Conservation (phyloP, 2,797 vertebrate species). For the Danio albolineatus region DNA sequence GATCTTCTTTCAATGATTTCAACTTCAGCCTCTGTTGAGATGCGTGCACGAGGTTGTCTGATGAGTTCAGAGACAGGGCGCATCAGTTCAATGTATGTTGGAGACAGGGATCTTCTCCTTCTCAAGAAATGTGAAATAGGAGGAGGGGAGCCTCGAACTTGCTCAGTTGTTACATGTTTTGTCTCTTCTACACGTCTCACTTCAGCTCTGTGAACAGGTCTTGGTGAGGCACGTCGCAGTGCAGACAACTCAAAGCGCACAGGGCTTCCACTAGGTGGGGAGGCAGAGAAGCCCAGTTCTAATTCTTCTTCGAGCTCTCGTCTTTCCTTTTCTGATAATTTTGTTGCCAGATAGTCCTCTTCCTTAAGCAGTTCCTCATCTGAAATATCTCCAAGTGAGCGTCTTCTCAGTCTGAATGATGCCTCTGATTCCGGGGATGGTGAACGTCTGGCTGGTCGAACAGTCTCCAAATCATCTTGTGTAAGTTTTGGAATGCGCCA, state of each 20-base stretch:
- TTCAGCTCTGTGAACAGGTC: slow-evolving; percentile 59
- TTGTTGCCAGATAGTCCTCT: slow-evolving; percentile 91
- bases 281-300: slow-evolving; percentile 96
- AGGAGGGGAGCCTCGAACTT: slow-evolving; percentile 75
- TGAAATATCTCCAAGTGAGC: slow-evolving; percentile 92
- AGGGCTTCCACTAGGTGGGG: slow-evolving; percentile 90
- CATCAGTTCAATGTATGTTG: slow-evolving; percentile 98
- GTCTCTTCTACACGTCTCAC: slow-evolving; percentile 77
- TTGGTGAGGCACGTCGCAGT: slow-evolving; percentile 74
- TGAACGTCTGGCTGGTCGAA: slow-evolving; percentile 90
- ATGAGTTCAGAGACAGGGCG: slow-evolving; percentile 96
- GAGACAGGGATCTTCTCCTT: slow-evolving; percentile 93
- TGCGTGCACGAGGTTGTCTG: slow-evolving; percentile 75
- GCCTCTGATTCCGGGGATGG: slow-evolving; percentile 91
- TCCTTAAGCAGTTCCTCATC: slow-evolving; percentile 91
- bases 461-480: slow-evolving; percentile 94
- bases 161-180: slow-evolving; percentile 79
- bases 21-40: slow-evolving; percentile 75
- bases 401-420: slow-evolving; percentile 88
- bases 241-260: slow-evolving; percentile 85
- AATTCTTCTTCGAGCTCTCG: slow-evolving; percentile 94
- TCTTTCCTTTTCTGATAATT: slow-evolving; percentile 89
- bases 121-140: slow-evolving; percentile 88
- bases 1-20: slow-evolving; percentile 87
- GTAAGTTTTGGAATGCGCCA: slow-evolving; percentile 96